Base-by-base conservation (phyloP, 2,113 vertebrate species). In the Pantherophis guttatus region DNA sequence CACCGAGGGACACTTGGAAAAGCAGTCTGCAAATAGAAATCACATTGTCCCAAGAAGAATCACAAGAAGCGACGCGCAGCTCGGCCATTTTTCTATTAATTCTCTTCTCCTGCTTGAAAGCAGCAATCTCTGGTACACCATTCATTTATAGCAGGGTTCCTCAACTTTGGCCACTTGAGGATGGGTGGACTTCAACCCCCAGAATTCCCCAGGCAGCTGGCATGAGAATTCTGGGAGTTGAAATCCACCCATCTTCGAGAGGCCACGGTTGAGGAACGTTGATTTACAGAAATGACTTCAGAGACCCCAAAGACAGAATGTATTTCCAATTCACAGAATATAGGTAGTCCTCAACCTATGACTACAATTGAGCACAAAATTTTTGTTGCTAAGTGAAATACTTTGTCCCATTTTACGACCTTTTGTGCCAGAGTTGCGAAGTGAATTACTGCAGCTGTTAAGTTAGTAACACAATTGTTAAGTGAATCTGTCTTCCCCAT, bases 11-110 rank as follows among this genome's bases (percentile, higher is more conserved):
- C 29, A 6, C 29, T 13, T 70, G 12, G 0, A 3, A 94, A 85
- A 19, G 50, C 91, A 96, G 93, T 58, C 24, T 39, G 62, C 52
- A 55, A 24, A 24, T 89, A 26, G 44, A 4, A 13, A 23, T 26
- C 53, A 29, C 44, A 93, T 87, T 87, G 44, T 53, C 5, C 3
- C 39, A 50, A 50, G 48, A 50, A 50, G 48, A 50, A 6, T 75
- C 53, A 29, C 15, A 57, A 65, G 62, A 26, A 62, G 57, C 58
- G 26, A 26, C 29, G 57, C 58, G 8, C 2, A 62, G 24, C 24
- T 26, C 24, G 3, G 59, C 24, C n/a, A 9, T 15, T 70, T n/a
- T 65, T 65, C 5, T 65, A n/a, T n/a, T 70, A 17, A 7, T 75
- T 13, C 13, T 33, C 7, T 33, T 33, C n/a, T 75, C 65, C n/a